Percentiles rank a stretch among this genome's conserved stretches.
phyloP scores from a whole-genome alignment of 1,140 invertebrate species.

The Zaprionus taronus region DNA sequence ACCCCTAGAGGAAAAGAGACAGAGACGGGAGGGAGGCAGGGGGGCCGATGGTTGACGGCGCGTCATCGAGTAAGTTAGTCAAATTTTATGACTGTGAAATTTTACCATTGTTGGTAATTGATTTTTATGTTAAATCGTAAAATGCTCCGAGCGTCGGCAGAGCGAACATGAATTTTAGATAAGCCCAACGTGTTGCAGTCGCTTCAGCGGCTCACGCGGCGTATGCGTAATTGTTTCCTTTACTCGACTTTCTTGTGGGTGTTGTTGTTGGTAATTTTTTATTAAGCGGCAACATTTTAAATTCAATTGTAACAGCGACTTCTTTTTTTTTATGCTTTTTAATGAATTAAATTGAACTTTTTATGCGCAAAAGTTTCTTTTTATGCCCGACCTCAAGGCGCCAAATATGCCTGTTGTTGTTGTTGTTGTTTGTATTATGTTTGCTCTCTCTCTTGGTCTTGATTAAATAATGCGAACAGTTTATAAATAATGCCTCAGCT shows the following conservation, averaged over 20 bases:
- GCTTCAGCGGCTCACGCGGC: constrained; percentile 49
- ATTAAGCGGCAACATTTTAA: constrained; percentile 78
- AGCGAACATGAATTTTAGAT: constrained; percentile 75
- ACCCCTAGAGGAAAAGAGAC: constrained; percentile 3
- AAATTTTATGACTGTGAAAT: constrained; percentile 79
- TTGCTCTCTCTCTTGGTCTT: constrained; percentile 32
- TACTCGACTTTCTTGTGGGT: constrained; percentile 17
- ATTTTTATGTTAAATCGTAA: constrained; percentile 83
- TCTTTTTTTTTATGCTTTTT: constrained; percentile 62
- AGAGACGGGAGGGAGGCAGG: background rate
- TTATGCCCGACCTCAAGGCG: constrained; percentile 68
- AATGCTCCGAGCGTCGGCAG: constrained; percentile 40
- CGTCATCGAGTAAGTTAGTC: constrained; percentile 54
- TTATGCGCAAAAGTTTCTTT: constrained; percentile 70
- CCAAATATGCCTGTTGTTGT: constrained; percentile 52
- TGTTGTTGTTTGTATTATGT: constrained; percentile 25
- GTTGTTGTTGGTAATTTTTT: constrained; percentile 64
- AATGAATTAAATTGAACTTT: constrained; percentile 83
- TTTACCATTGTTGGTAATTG: constrained; percentile 81
- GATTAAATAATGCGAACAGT: constrained; percentile 71
- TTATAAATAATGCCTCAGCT: constrained; percentile 73
- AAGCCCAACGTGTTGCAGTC: constrained; percentile 71
- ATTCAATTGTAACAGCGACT: constrained; percentile 75
- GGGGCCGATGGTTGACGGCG: background rate
- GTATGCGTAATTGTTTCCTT: constrained; percentile 77